phyloP scores from a whole-genome alignment of 1,140 invertebrate species.

The Drosophila lowei region DNA sequence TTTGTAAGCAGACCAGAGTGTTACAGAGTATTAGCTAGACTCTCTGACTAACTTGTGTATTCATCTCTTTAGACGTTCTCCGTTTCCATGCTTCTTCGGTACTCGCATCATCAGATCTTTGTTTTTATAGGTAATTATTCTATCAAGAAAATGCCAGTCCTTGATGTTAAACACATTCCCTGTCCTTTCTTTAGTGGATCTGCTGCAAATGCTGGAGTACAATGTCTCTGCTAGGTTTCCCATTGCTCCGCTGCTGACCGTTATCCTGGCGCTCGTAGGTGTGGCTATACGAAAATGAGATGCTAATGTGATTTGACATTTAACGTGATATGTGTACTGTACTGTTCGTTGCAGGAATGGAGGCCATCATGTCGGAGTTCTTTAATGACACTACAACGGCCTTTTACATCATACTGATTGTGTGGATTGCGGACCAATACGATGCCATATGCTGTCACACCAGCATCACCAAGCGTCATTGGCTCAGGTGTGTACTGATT shows the following conservation, averaged over 20 bases:
- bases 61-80: constrained; percentile 92
- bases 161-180: neutral
- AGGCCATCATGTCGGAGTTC: constrained; percentile 99
- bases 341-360: constrained; percentile 91
- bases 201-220: constrained; percentile 98
- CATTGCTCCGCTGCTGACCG: constrained; percentile 96
- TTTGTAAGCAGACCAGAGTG: constrained; percentile 93
- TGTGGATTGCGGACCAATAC: constrained; percentile 99
- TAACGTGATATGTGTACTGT: constrained; percentile 1
- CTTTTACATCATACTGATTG: constrained; percentile 99
- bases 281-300: constrained; percentile 84
- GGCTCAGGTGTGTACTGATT: constrained; percentile 91
- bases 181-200: constrained; percentile 89
- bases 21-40: neutral
- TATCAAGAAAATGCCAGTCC: neutral
- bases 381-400: constrained; percentile 99
- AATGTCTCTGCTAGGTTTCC: constrained; percentile 97
- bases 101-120: constrained; percentile 99
- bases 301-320: constrained; percentile 17
- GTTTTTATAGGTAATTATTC: constrained; percentile 96
- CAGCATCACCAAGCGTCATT: constrained; percentile 96
- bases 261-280: constrained; percentile 98
- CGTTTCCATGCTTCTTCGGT: constrained; percentile 98
- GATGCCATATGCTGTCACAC: constrained; percentile 99
- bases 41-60: neutral